Evolutionary conservation across 2,113 vertebrate genomes (phyloP).

Genomic region (Phalacrocorax aristotelis): DNA sequence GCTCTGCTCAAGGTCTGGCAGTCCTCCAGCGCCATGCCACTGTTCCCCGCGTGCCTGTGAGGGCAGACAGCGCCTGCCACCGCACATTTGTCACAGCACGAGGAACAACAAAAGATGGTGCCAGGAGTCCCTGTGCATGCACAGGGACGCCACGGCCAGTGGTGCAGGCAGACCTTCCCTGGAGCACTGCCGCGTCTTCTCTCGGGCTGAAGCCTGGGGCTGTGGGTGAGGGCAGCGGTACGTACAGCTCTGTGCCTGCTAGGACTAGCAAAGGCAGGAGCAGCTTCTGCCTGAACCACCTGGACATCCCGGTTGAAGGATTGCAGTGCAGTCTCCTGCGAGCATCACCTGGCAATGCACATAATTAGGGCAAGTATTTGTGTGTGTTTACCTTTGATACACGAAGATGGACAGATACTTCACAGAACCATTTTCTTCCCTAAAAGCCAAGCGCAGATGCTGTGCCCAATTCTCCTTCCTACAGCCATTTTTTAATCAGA

Average conservation of each 20-base stretch:
- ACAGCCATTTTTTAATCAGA: neutral
- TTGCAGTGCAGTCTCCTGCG: neutral
- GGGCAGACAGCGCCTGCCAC: neutral
- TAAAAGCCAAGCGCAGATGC: neutral
- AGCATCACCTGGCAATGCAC: neutral
- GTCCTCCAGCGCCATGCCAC: neutral
- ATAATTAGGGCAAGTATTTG: neutral
- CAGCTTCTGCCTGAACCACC: neutral
- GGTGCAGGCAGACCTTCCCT: neutral
- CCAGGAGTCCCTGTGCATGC: neutral
- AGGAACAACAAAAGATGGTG: neutral
- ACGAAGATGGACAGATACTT: neutral
- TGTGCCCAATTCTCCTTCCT: neutral
- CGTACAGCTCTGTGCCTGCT: neutral
- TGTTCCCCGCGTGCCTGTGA: rapidly evolving
- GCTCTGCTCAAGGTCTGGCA: neutral
- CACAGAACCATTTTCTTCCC: neutral
- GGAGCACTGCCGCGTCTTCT: rapidly evolving
- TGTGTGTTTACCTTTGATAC: neutral
- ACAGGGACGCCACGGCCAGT: rapidly evolving
- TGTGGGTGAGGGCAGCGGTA: neutral
- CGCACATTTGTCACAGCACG: rapidly evolving
- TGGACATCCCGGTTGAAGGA: neutral
- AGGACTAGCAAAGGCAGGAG: neutral
- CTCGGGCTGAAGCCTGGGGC: neutral